A percentile compares a stretch with the other conserved stretches of the same genome.
phyloP scores from a whole-genome alignment of 2,797 vertebrate species.

The Xerus rutilus region DNA sequence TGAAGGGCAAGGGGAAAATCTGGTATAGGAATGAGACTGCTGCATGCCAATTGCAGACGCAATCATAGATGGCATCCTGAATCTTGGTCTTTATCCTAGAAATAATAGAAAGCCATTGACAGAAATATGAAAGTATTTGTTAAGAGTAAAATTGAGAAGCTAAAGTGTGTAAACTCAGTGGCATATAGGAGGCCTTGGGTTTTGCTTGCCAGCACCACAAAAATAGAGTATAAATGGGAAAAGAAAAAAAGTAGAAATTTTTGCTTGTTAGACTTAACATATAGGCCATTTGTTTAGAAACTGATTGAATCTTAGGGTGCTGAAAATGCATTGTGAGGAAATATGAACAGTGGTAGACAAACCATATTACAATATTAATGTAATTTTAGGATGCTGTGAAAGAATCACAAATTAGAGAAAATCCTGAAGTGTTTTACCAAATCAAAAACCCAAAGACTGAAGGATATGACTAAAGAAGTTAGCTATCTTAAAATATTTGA shows the following conservation, averaged over 20 bases:
- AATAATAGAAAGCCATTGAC: neutral
- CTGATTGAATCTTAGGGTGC: neutral
- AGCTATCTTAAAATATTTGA: constrained; percentile 1
- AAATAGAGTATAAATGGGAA: neutral
- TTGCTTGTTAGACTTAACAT: constrained; percentile 27
- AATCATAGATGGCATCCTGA: neutral
- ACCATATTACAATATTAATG: neutral
- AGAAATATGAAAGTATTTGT: neutral
- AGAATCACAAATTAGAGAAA: constrained; percentile 29
- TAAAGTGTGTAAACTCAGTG: no score
- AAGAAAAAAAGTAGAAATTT: neutral
- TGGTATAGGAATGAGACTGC: neutral
- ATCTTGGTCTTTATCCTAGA: neutral
- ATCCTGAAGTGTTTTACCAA: neutral
- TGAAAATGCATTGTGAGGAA: neutral
- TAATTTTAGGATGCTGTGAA: neutral
- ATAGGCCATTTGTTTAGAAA: neutral
- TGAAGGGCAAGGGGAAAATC: neutral
- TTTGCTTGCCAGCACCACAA: neutral
- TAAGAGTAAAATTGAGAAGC: neutral
- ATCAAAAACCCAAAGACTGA: neutral
- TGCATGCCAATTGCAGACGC: neutral
- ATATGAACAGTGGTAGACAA: neutral
- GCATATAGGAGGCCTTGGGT: no score
- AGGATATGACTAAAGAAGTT: neutral